Base-by-base conservation (phyloP, 2,888 invertebrate species). In the Esperia sulphurella region DNA sequence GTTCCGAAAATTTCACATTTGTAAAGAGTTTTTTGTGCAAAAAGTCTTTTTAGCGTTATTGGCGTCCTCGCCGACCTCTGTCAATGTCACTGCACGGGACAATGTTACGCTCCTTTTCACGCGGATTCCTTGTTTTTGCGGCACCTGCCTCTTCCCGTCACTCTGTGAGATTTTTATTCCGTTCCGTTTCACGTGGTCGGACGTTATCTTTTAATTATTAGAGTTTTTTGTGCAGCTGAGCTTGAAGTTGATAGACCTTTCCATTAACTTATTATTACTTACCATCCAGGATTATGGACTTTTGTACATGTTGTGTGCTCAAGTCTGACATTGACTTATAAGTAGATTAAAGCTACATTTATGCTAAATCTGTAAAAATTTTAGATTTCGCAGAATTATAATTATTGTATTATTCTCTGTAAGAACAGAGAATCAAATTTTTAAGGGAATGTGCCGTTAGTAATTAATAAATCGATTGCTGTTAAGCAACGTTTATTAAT, bases 61-160 rank as follows among this genome's bases (percentile, higher is more conserved):
- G 64, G 59, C 54, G 51, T 39, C 43, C 48, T 49, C 41, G 30
- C 50, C 43, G 55, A 72, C 73, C 73, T 61, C 51, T 65, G 63
- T 74, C 73, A 74, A 58, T 66, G 71, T 72, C 68, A 67, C 48
- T 8, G 41, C 43, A 49, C 49, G 45, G 45, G 62, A 60, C 62
- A 59, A 55, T 54, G 54, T 54, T 55, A 51, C 57, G 53, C 43
- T 63, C 55, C 64, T 59, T 58, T 65, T 61, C 59, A 59, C 61
- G 52, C 44, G 45, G 50, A 28, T 45, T 52, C 51, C 57, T 58
- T 62, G 63, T 68, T 63, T 65, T 65, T 63, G 58, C 58, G 58
- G 52, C 68, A 72, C 71, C 65, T 68, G 63, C 50, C 57, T 50
- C 55, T 57, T 21, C 21, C 10, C 51, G 68, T 61, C 60, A 64